A percentile compares a stretch with the other conserved stretches of the same genome.
Conservation (phyloP, 1,140 invertebrate genomes). For the Radopholus similis region DNA sequence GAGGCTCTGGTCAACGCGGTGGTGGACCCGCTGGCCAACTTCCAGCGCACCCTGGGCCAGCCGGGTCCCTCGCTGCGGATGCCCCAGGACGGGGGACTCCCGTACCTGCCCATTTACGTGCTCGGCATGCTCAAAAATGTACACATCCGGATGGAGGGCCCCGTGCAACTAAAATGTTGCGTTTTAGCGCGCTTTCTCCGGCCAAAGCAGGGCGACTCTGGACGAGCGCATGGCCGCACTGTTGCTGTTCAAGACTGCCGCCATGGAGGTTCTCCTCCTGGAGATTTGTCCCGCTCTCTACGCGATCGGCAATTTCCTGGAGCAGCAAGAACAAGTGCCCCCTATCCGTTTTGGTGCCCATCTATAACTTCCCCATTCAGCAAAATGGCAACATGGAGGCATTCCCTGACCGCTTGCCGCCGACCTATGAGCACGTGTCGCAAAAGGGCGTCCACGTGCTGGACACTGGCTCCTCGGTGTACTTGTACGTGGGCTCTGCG, state of each 20-base stretch:
- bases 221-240: slow-evolving; percentile 89
- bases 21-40: slow-evolving; percentile 81
- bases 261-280: slow-evolving; percentile 76
- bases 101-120: slow-evolving; percentile 84
- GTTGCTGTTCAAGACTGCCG: slow-evolving; percentile 85
- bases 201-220: slow-evolving; percentile 64
- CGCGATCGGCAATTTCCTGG: slow-evolving; percentile 72
- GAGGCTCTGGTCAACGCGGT: slow-evolving; percentile 93
- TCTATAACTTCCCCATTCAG: not conserved
- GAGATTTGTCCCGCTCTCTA: slow-evolving; percentile 89
- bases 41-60: slow-evolving; percentile 64
- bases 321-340: slow-evolving; percentile 62
- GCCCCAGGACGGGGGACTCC: slow-evolving; percentile 67
- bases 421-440: slow-evolving; percentile 73
- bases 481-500: slow-evolving; percentile 79
- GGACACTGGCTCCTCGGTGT: slow-evolving; percentile 78
- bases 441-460: slow-evolving; percentile 83
- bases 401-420: slow-evolving; percentile 64
- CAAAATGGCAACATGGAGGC: not conserved
- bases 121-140: slow-evolving; percentile 85
- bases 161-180: not conserved
- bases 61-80: slow-evolving; percentile 66
- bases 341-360: not conserved
- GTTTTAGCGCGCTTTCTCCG: slow-evolving; percentile 48
- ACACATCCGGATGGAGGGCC: slow-evolving; percentile 62